These are phyloP conservation scores for Bergia sp. DNA, from an alignment of 92 coral and sea anemone species.

Conservation along the genomic window DNA sequence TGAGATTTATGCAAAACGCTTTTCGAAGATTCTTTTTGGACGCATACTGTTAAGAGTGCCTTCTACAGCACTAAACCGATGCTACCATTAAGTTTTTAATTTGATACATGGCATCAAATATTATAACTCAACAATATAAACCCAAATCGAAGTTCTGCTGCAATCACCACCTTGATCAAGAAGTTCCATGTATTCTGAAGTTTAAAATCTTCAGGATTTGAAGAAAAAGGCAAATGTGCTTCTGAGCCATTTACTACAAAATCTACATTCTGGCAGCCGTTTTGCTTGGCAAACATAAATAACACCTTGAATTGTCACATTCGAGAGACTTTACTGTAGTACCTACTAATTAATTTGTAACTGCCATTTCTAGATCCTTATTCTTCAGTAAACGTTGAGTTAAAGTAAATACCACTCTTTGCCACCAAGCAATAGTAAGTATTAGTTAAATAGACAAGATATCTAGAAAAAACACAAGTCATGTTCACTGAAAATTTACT, in stretches of 20 bases:
- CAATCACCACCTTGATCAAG: neutral
- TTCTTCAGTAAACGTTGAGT: too few species aligned
- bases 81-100: too few species aligned
- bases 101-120: neutral
- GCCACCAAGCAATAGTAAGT: neutral
- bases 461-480: neutral
- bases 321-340: neutral
- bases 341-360: too few species aligned
- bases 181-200: neutral
- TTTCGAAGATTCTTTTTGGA: neutral
- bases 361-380: too few species aligned
- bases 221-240: neutral
- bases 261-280: neutral
- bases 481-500: too few species aligned
- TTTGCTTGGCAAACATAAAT: neutral
- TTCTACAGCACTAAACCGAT: neutral
- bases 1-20: neutral
- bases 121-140: too few species aligned
- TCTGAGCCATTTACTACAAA: neutral
- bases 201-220: too few species aligned
- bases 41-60: neutral
- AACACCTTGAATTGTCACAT: neutral
- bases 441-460: neutral
- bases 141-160: too few species aligned
- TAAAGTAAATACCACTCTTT: too few species aligned